Evolutionary conservation across 1,140 invertebrate species (phyloP).

Genomic region (Euglossa dilemma): DNA sequence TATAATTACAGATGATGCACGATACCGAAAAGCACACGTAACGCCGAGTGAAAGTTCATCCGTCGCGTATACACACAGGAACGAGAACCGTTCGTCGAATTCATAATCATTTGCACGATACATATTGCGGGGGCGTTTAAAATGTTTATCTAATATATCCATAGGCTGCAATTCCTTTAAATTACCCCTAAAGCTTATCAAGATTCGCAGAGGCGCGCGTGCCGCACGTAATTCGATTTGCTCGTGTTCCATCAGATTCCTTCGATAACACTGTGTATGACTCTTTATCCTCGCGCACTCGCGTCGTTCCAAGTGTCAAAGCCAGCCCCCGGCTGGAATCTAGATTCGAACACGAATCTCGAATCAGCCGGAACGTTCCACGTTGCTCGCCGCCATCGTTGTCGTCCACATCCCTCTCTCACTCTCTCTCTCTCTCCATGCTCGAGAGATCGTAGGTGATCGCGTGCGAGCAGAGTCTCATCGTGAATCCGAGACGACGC

Average conservation of each 20-base stretch:
- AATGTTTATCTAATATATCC: constrained; percentile 41
- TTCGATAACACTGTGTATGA: background rate
- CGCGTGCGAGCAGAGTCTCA: background rate
- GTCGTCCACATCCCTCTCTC: no score
- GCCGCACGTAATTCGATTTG: constrained; percentile 37
- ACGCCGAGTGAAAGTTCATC: constrained; percentile 39
- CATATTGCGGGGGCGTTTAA: constrained; percentile 8
- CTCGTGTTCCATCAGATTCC: background rate
- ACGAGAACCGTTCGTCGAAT: constrained; percentile 39
- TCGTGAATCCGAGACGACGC: background rate
- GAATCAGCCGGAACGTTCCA: background rate
- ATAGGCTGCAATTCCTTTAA: constrained; percentile 27
- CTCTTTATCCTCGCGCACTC: background rate
- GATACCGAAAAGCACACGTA: constrained; percentile 58
- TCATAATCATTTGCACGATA: constrained; percentile 59
- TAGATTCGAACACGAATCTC: background rate
- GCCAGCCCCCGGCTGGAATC: background rate
- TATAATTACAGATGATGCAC: constrained; percentile 57
- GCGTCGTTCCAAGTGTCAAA: background rate
- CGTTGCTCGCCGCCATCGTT: background rate
- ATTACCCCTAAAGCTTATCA: constrained; percentile 6
- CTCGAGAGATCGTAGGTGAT: background rate
- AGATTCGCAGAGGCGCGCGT: background rate
- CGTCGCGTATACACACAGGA: constrained; percentile 5
- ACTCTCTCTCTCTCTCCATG: no score